Evolutionary conservation across 2,113 vertebrate genomes (phyloP), one percentile per base, ranked within the genome.

Genomic region (Thalassoma bifasciatum): DNA sequence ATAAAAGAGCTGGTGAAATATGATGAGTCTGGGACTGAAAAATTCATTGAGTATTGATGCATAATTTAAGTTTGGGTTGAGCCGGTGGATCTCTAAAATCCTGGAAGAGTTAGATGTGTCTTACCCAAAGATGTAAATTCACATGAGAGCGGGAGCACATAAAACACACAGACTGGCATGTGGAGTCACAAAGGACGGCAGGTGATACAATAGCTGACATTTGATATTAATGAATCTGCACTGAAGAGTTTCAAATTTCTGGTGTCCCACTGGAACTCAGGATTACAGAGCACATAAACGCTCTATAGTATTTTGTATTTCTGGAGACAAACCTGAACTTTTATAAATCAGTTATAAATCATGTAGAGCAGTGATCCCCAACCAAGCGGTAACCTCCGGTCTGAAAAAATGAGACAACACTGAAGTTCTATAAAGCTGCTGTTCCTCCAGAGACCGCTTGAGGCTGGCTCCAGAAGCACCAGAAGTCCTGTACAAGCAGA

Each of bases 1-100:
- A 86, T 65, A 60, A 66, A 76, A 79, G 37, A 59, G 40, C 50
- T 66, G 59, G 22, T 75, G 75, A 79, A 86, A 72, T 60, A 70
- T 76, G 66, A 67, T 72, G 71, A 78, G 66, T 47, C 50, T 66
- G 30, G n/a, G 72, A 54, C 42, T 81, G 42, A 81, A 84, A 81
- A 42, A 81, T 70, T 62, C 24, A 79, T 75, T 49, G 23, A 13
- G 47, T 42, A 42, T 56, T 60, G 36, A 81, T 87, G 67, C 71
- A 84, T 87, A 66, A 84, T 87, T 84, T 24, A 84, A 11, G 44
- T 61, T 53, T 70, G 9, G 52, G 44, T 30, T 46, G 34, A 58
- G 53, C 30, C 7, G 17, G 47, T 4, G 14, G 79, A 68, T 54
- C 50, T 75, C 66, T 54, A 66, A 54, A 74, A 50, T 38, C 21